Evolutionary conservation across 35 echinoderm and acorn worm species (phyloP), one percentile per base, ranked within the genome.

Genomic region (Apostichopus californicus): DNA sequence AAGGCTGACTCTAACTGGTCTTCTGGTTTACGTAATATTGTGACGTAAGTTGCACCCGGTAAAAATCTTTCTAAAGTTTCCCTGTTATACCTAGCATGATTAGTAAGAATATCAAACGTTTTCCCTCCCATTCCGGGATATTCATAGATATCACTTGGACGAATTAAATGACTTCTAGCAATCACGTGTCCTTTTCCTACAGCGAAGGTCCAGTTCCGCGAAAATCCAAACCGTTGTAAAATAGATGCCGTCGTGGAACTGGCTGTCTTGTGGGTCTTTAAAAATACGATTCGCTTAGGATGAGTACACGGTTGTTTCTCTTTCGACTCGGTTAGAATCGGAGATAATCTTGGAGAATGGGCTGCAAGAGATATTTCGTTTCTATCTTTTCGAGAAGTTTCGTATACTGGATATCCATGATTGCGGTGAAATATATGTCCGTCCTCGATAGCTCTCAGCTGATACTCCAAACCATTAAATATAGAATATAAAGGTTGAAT

Each of bases 211-310:
- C 95, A 83, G 82, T 97, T 93, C 70, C 80, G 94, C 17, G 22
- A 79, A 78, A 83, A 97, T 65, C 96, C 96, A 77, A 91, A 97
- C 15, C 94, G 46, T 21, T 97, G 86, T 17, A 97, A 63, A 20
- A 97, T 95, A 54, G 96, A 93, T 18, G 87, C 96, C 4, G 88
- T 57, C 55, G 96, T 97, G 59, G 91, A 90, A 86, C 94, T 97
- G 0, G 88, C 93, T 3, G 93, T 93, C 87, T 97, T 95, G 60
- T 93, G 96, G 13, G 92, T 95, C 85, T 97, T 97, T 10, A 97
- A 71, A 77, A 91, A 97, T 20, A 97, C 96, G 34, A 97, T 83
- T 20, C 65, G 18, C 12, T 73, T 21, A 5, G 73, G 5, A 5
- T 53, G 53, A 17, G 5, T 55, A 78, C 92, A 93, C 8, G 18